Base-by-base conservation (phyloP, 2,888 invertebrate species). In the Troides helena region DNA sequence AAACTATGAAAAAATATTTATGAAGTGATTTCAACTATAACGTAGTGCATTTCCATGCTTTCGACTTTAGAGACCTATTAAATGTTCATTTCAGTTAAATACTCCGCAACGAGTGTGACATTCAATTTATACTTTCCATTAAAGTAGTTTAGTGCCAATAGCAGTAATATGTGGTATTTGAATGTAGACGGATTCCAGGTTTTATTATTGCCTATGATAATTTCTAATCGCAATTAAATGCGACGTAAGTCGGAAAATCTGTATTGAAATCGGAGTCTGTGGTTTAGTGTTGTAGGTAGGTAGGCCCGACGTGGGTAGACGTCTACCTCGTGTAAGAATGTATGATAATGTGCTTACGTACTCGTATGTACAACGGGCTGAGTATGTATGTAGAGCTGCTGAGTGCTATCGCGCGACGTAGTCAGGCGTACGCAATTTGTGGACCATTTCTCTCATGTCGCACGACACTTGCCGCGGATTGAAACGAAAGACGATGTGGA, bases 371-470 rank as follows among this genome's bases (percentile, higher is more conserved):
- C 56, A 65, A 64, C 57, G 57, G 65, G 73, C 56, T 70, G 60
- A 65, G 67, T 71, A 71, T 68, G 65, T 67, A 67, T 68, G 65
- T 67, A 67, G 58, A 65, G 70, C 65, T 69, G 71, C 65, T 68
- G 69, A 73, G 74, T 74, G 67, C 73, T 76, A 75, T 74, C 72
- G 76, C 75, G 78, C 78, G 76, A 79, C 78, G 81, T 81, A 84
- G 81, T 81, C 83, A 81, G 78, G 80, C 85, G 85, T 80, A 84
- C 81, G 86, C 85, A 87, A 88, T 89, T 89, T 88, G 88, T 89
- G 84, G 81, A 83, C 85, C 84, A 86, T 88, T 89, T 86, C 86
- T 87, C 80, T 82, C 82, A 83, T 82, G 81, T 81, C 83, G 77
- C 77, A 81, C 80, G 85, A 87, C 86, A 84, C 81, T 83, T 83